Evolutionary conservation across 2,797 vertebrate species (phyloP).

Genomic region (Carduelis carduelis): DNA sequence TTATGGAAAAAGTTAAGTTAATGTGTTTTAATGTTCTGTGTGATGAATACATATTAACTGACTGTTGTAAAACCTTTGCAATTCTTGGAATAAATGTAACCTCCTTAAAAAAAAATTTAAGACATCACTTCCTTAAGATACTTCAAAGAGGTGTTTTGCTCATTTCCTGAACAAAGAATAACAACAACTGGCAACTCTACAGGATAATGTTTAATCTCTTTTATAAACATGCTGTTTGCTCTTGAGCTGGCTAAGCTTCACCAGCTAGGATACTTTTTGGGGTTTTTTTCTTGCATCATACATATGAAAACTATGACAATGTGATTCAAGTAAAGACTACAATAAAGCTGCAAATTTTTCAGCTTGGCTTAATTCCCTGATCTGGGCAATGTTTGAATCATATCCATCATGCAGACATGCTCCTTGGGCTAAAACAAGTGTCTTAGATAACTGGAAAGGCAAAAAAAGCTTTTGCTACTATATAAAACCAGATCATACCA

Average conservation of each 20-base stretch:
- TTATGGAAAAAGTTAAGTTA: accelerated
- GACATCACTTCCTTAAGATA: background rate
- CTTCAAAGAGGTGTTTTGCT: background rate
- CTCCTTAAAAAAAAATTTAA: background rate
- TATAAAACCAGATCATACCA: background rate
- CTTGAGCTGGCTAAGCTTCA: background rate
- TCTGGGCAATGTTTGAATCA: background rate
- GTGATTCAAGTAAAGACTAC: background rate
- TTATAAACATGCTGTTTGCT: background rate
- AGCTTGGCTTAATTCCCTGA: background rate
- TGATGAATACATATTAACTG: background rate
- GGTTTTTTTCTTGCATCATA: background rate
- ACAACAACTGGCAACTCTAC: background rate
- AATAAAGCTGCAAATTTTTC: background rate
- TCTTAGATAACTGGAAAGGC: background rate
- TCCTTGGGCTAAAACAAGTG: background rate
- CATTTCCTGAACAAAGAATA: background rate
- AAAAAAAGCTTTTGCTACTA: background rate
- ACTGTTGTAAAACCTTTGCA: background rate
- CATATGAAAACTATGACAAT: background rate
- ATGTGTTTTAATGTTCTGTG: background rate
- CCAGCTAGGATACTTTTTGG: background rate
- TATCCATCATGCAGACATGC: background rate
- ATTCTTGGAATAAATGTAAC: background rate
- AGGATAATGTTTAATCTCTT: background rate